Percentiles rank a stretch among this genome's conserved stretches.
phyloP scores from a whole-genome alignment of 2,113 vertebrate species.

The Callospermophilus lateralis region DNA sequence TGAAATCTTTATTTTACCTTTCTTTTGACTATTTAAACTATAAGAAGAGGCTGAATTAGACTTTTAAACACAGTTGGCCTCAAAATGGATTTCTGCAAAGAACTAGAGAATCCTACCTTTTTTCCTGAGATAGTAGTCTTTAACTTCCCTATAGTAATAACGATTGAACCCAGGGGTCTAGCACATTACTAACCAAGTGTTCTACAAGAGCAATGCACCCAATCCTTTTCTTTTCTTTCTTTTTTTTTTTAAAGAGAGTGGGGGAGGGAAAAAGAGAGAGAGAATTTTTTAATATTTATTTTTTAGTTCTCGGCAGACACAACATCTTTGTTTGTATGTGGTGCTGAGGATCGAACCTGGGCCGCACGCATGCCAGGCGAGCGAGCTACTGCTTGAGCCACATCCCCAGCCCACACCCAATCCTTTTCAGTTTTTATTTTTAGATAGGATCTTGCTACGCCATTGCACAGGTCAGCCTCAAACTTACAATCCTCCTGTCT shows the following conservation, averaged over 20 bases:
- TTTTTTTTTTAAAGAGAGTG: no score
- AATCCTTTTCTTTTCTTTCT: no score
- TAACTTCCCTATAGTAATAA: no score
- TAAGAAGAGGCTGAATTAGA: slow-evolving; percentile 14
- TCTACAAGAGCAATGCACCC: not conserved
- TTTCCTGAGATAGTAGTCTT: not conserved
- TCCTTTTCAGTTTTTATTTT: not conserved
- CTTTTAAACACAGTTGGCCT: not conserved
- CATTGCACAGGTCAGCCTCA: not conserved
- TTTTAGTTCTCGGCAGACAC: no score
- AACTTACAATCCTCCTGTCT: not conserved
- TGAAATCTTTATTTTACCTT: slow-evolving; percentile 25
- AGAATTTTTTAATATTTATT: no score
- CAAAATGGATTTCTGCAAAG: slow-evolving; percentile 34
- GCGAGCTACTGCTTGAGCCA: no score
- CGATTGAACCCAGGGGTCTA: not conserved
- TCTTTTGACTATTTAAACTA: not conserved
- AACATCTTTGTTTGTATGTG: no score
- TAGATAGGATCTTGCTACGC: not conserved
- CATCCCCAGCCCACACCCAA: no score
- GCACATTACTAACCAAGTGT: not conserved
- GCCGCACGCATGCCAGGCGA: no score
- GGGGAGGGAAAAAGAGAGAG: no score
- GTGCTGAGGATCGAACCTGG: no score
- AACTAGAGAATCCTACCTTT: not conserved